Evolutionary conservation across 2,888 invertebrate genomes (phyloP).

Genomic region (Oscheius sp.): DNA sequence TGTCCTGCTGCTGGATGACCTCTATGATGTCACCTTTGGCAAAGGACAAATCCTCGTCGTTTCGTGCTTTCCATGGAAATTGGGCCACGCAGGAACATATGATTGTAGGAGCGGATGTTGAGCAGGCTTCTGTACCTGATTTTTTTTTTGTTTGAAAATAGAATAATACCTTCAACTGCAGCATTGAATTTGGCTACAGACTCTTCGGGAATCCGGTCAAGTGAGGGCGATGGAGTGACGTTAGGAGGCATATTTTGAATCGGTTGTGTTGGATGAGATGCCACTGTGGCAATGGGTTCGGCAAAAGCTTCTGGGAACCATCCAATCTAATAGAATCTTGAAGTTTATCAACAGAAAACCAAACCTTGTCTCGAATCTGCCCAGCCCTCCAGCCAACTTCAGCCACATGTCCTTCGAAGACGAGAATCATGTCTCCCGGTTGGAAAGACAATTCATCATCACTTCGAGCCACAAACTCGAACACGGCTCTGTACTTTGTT

Average conservation of each 20-base stretch:
- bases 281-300: conserved; percentile 68
- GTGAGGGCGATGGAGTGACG: conserved; percentile 55
- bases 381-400: conserved; percentile 99
- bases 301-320: conserved; percentile 76
- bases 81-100: conserved; percentile 62
- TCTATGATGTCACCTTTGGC: conserved; percentile 79
- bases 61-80: conserved; percentile 79
- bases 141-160: background rate
- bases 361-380: conserved; percentile 85
- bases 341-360: background rate
- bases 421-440: conserved; percentile 87
- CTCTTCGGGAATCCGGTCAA: conserved; percentile 58
- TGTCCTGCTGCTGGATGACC: conserved; percentile 78
- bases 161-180: conserved; percentile 21
- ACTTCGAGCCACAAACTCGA: conserved; percentile 91
- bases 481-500: conserved; percentile 87
- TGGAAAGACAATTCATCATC: conserved; percentile 76
- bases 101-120: conserved; percentile 7
- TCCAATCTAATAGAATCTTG: conserved; percentile 40
- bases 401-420: conserved; percentile 83
- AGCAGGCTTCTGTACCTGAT: conserved; percentile 12
- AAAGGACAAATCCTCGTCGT: conserved; percentile 79
- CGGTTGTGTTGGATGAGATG: conserved; percentile 44
- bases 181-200: conserved; percentile 27
- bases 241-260: conserved; percentile 63